Base-by-base conservation (phyloP, 2,888 invertebrate genomes). In the Scelioninae gen. 1 region DNA sequence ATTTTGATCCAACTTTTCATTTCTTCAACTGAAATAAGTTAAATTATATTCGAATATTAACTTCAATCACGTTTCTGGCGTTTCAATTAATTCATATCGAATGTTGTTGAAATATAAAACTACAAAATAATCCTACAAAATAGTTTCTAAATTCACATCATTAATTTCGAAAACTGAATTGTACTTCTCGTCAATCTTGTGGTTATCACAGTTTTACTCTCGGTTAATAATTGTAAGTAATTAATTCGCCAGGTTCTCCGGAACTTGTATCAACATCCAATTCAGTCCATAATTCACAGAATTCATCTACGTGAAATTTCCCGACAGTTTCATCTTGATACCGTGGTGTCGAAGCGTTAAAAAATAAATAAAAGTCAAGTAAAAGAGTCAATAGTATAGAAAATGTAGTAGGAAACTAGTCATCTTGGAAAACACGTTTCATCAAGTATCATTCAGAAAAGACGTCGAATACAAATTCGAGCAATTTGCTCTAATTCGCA, bases 371-470 rank as follows among this genome's bases (percentile, higher is more conserved):
- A 8, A 23, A 62, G 53, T n/a, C 32, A 34, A 49, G 32, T 76
- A 43, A 71, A 38, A 66, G 23, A 40, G 16, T 65, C n/a, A 51
- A 15, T 53, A 45, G 51, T 60, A 51, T 55, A 49, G 66, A 45
- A 65, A 38, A 74, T 45, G 43, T 68, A 72, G 66, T 66, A 10
- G 58, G 13, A 16, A 47, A 53, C 45, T 32, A 43, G 11, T 45
- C 49, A 11, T 13, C 40, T 60, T 16, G 11, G 55, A 60, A 71
- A 71, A 71, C 71, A 71, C 56, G 13, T 58, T 47, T 47, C 23
- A n/a, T 23, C 16, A 10, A 10, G 29, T 15, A 23, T 23, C 23
- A 4, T 38, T 38, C 38, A 38, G 38, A 38, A 38, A 38, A 38
- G 23, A 23, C 23, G 23, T 2, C 23, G 23, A 23, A 23, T 23